Conservation (phyloP, 2,888 invertebrate species). For the Agonopterix subpropinquella region DNA sequence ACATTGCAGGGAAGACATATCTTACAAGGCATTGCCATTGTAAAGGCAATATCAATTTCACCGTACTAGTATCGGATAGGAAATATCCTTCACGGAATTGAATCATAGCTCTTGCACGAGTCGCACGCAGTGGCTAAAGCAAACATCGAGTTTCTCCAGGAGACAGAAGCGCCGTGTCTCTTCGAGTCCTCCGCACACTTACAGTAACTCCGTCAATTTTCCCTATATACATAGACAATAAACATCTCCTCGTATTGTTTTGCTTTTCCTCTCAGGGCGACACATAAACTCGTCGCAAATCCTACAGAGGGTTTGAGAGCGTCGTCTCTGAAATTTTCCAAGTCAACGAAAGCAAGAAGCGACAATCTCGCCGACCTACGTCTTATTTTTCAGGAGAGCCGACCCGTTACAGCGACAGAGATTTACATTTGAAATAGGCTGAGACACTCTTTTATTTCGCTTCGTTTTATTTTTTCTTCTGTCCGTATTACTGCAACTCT, state of each 20-base stretch:
- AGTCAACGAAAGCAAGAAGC: constrained; percentile 58
- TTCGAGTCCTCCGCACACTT: neutral
- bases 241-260: constrained; percentile 37
- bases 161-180: neutral
- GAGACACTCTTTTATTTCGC: constrained; percentile 54
- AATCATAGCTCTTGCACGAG: constrained; percentile 16
- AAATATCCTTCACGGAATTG: constrained; percentile 21
- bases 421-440: constrained; percentile 68
- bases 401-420: constrained; percentile 61
- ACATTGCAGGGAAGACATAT: too few species aligned
- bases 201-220: constrained; percentile 28
- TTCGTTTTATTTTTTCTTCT: constrained; percentile 41
- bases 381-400: constrained; percentile 59
- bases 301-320: constrained; percentile 42
- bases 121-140: constrained; percentile 9
- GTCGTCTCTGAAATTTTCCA: constrained; percentile 51
- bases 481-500: constrained; percentile 18
- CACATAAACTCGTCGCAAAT: constrained; percentile 58
- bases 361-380: constrained; percentile 56
- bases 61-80: constrained; percentile 11
- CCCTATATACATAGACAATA: constrained; percentile 23
- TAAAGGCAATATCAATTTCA: constrained; percentile 21
- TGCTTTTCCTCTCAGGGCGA: constrained; percentile 44
- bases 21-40: constrained; percentile 1
- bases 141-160: neutral